Base-by-base conservation (phyloP, 2,113 vertebrate species). In the Eonycteris spelaea region DNA sequence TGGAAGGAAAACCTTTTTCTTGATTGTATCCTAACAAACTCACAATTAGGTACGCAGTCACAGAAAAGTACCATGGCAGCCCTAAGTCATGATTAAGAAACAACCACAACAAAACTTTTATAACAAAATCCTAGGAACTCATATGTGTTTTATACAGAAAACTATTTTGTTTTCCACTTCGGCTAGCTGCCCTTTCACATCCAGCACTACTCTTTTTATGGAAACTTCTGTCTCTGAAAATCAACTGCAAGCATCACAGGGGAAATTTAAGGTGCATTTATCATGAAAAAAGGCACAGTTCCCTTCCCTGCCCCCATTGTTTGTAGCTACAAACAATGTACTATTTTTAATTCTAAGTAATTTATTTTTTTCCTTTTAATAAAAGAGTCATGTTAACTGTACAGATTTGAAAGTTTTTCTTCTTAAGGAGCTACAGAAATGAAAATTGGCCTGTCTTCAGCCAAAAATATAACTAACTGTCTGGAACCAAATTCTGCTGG, bases 331-430 rank as follows among this genome's bases (percentile, higher is more conserved):
- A 90, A 90, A 87, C 84, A 74, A 77, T 33, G 30, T 48, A 87
- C 78, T 94, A n/a, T 59, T 96, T 90, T 92, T 90, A 92, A 95
- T 86, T 95, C 86, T 86, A 89, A 83, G 78, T 83, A 61, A 97
- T 91, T 79, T 84, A 28, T 38, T 89, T 80, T 94, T 89, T 38
- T 84, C 74, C 33, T 90, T 89, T 91, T 93, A 94, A 94, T 93
- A 86, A 88, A 89, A 45, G 26, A 86, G 13, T 77, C 67, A 28
- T 35, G 40, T 33, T 86, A 95, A 94, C 88, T 70, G 30, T 74
- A 55, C 51, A 94, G 33, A 88, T 91, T 91, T 89, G 71, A 93
- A 95, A 26, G 53, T 63, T 96, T 90, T 78, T 51, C 45, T 92
- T 94, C 63, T 94, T 75, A 43, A 95, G 55, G 30, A 90, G 43